Conservation (phyloP, 2,113 vertebrate species). For the Raja brachyura region DNA sequence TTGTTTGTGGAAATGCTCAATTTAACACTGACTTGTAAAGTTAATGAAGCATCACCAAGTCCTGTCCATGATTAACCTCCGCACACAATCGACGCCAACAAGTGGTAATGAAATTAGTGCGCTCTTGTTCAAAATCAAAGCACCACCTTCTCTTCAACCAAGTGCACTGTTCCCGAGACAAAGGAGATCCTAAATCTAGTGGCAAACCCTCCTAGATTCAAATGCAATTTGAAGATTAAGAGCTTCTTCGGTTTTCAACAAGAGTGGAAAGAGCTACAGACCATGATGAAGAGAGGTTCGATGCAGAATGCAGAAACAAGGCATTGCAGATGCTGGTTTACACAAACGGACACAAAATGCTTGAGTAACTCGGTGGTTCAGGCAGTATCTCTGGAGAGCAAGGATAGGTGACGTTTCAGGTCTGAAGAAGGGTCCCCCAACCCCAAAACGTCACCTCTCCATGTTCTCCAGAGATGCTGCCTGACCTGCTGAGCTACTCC, state of each 20-base stretch:
- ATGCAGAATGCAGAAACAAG: too few species aligned
- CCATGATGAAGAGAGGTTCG: background rate
- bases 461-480: too few species aligned
- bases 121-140: background rate
- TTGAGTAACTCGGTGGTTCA: too few species aligned
- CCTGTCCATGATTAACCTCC: conserved; percentile 50
- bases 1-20: conserved; percentile 53
- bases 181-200: conserved; percentile 41
- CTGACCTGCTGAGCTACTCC: too few species aligned
- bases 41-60: conserved; percentile 58
- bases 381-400: too few species aligned
- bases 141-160: conserved; percentile 19
- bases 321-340: too few species aligned
- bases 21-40: conserved; percentile 55
- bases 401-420: too few species aligned
- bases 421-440: too few species aligned
- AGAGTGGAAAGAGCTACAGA: conserved; percentile 51
- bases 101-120: conserved; percentile 45
- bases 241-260: conserved; percentile 68
- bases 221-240: conserved; percentile 53
- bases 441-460: too few species aligned
- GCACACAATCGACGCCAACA: conserved; percentile 44
- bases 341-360: too few species aligned
- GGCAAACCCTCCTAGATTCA: conserved; percentile 50
- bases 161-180: conserved; percentile 40